Evolutionary conservation across 2,888 invertebrate genomes (phyloP), one percentile per base, ranked within the genome.

Genomic region (Diploptera punctata): DNA sequence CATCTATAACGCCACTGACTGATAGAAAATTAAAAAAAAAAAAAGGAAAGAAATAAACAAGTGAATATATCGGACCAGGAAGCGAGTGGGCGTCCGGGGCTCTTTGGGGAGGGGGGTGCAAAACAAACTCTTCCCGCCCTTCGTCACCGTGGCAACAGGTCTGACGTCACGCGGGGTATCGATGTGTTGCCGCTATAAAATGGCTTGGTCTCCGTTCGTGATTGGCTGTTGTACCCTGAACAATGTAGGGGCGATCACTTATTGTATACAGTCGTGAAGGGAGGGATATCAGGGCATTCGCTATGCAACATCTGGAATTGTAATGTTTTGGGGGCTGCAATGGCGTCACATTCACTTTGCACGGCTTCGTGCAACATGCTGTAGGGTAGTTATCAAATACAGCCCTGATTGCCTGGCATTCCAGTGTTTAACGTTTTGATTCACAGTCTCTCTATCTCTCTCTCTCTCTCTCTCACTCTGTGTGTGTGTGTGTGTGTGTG

Each of bases 101-200:
- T 38, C n/a, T 9, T n/a, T 5, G 60, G 31, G 38, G 43, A 21
- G 16, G 18, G 43, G 62, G 43, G 38, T 43, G 62, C 19, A 65
- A 65, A 65, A 65, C 65, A 65, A 65, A 65, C 65, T 47, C 18
- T 43, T 24, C 52, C n/a, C 21, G 3, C 24, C 62, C 21, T 47
- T 44, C 10, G 70, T 70, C 70, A 9, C 71, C 73, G 47, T 70
- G 70, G 73, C 73, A 73, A 73, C 73, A 73, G 73, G 73, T 73
- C 61, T 73, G 73, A 73, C 73, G 73, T 73, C 73, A 73, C 73
- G 19, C 47, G 43, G 62, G 33, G 61, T 65, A 65, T 65, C 65
- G 65, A 65, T 57, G 57, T 57, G 57, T 24, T 29, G 26, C 38
- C 21, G 44, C 1, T 65, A 65, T 57, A 57, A 57, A 57, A 31